A percentile compares a stretch with the other conserved stretches of the same genome.
These are phyloP conservation scores for Paratilapia polleni DNA, from an alignment of 2,113 vertebrate genomes.

Conservation along the genomic window DNA sequence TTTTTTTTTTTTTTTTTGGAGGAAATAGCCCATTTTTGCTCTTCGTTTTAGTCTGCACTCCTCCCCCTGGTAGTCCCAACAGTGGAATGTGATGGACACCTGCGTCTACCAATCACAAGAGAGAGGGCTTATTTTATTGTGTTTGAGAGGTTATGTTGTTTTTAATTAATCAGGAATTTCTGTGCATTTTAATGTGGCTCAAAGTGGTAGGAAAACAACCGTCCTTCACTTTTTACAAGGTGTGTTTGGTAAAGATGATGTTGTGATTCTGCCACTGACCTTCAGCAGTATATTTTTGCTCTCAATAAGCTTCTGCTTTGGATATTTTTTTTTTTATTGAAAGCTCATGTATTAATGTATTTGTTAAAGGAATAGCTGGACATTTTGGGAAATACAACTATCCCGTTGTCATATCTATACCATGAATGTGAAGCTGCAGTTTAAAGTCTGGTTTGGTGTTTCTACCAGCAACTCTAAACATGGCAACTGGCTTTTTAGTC, in stretches of 20 bases:
- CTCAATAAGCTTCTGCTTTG: background rate
- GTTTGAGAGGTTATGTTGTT: constrained; percentile 34
- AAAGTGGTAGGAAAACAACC: constrained; percentile 25
- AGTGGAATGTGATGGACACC: constrained; percentile 48
- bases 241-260: constrained; percentile 25
- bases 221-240: constrained; percentile 23
- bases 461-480: background rate
- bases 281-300: background rate
- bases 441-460: background rate
- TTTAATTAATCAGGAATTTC: constrained; percentile 42
- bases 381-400: background rate
- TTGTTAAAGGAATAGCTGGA: constrained; percentile 22
- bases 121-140: constrained; percentile 46
- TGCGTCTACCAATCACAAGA: constrained; percentile 67
- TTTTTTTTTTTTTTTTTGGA: constrained; percentile 3
- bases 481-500: background rate
- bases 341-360: constrained; percentile 12
- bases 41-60: constrained; percentile 20
- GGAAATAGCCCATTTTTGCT: constrained; percentile 12
- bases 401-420: background rate
- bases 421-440: constrained; percentile 3
- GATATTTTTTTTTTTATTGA: background rate
- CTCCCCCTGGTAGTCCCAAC: constrained; percentile 11
- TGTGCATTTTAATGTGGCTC: constrained; percentile 28
- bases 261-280: constrained; percentile 13